phyloP scores from a whole-genome alignment of 1,140 invertebrate species.

The Drosophila bifasciata region DNA sequence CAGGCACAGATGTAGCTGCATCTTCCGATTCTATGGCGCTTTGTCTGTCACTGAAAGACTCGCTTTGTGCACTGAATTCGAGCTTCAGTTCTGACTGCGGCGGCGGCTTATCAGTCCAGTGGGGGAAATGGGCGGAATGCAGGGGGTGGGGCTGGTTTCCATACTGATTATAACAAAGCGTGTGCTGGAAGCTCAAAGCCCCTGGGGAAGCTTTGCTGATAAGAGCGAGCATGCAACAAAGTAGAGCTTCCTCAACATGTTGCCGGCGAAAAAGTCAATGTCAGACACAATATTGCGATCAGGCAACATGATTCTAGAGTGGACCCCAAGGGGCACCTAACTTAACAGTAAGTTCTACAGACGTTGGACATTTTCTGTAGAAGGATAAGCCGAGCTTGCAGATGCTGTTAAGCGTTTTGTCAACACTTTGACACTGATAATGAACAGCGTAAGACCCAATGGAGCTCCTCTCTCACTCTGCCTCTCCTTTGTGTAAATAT shows the following conservation, averaged over 20 bases:
- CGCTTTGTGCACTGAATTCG: conserved; percentile 8
- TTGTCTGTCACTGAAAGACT: conserved; percentile 6
- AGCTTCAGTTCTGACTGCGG: neutral
- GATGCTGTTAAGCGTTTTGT: conserved; percentile 8
- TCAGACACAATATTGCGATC: neutral
- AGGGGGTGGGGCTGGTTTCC: neutral
- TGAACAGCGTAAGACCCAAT: neutral
- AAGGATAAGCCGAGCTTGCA: too few species aligned
- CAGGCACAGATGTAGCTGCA: conserved; percentile 4
- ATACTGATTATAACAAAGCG: conserved; percentile 10
- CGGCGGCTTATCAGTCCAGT: conserved; percentile 11
- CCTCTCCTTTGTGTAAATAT: conserved; percentile 11
- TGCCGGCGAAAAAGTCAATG: conserved; percentile 2
- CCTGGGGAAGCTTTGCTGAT: conserved; percentile 30
- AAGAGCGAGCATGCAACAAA: conserved; percentile 10
- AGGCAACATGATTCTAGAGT: neutral
- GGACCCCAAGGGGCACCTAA: neutral
- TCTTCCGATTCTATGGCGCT: neutral
- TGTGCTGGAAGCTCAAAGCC: conserved; percentile 14
- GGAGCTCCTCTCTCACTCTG: neutral
- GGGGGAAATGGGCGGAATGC: conserved; percentile 7
- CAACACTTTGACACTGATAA: conserved; percentile 1
- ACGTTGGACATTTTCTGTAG: too few species aligned
- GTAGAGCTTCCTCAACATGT: conserved; percentile 26
- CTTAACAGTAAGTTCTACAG: too few species aligned